These are phyloP conservation scores for Clanis bilineata DNA, from an alignment of 2,888 invertebrate genomes.

Conservation along the genomic window DNA sequence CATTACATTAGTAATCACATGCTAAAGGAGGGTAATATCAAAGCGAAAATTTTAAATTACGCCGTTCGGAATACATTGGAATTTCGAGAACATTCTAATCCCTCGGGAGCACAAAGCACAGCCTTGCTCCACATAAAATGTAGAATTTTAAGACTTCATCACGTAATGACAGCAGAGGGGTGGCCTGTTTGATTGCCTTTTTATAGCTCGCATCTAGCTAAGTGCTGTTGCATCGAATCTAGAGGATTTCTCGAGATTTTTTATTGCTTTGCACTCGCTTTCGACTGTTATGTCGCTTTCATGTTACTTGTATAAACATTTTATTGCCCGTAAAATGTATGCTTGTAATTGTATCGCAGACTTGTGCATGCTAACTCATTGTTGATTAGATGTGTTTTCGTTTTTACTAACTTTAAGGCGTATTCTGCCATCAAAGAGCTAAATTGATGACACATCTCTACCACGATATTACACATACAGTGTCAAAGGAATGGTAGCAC, in stretches of 20 bases:
- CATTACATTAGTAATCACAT: no score
- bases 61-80: not conserved
- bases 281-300: not conserved
- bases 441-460: no score
- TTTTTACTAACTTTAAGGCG: not conserved
- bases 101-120: constrained; percentile 1
- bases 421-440: no score
- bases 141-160: constrained; percentile 8
- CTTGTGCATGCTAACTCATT: not conserved
- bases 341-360: not conserved
- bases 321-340: constrained; percentile 1
- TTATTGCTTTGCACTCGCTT: constrained; percentile 1
- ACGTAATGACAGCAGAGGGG: constrained; percentile 1
- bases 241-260: not conserved
- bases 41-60: not conserved
- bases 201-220: constrained; percentile 1
- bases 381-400: not conserved
- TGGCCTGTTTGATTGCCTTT: not conserved
- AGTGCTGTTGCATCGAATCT: constrained; percentile 15
- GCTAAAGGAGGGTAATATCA: no score
- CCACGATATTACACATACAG: no score
- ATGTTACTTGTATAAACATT: constrained; percentile 1
- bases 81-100: constrained; percentile 5
- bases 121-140: constrained; percentile 5
- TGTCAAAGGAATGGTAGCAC: no score